phyloP scores from a whole-genome alignment of 2,888 invertebrate species.

The Synergus itoensis region DNA sequence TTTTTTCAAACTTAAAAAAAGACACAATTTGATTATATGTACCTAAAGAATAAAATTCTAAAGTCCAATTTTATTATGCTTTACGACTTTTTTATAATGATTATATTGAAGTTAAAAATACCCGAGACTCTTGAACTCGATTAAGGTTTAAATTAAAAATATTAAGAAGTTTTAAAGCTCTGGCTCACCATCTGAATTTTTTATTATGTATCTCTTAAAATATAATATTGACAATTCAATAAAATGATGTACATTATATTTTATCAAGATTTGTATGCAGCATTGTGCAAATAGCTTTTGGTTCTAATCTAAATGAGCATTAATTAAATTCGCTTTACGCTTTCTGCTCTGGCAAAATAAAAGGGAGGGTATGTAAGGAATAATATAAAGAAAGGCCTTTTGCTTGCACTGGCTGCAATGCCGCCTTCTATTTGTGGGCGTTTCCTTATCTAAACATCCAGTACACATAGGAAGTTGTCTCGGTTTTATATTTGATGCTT shows the following conservation, averaged over 20 bases:
- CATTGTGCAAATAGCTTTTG: neutral
- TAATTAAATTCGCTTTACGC: conserved; percentile 10
- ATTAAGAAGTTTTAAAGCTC: neutral
- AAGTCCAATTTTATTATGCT: neutral
- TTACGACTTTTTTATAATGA: too few species aligned
- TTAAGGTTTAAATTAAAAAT: neutral
- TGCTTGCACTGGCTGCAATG: neutral
- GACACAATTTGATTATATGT: too few species aligned
- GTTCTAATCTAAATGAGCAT: conserved; percentile 17
- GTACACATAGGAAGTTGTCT: conserved; percentile 7
- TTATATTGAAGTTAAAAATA: neutral
- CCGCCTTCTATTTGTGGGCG: conserved; percentile 25
- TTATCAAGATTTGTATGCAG: neutral
- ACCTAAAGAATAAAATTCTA: too few species aligned
- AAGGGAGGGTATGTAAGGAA: neutral
- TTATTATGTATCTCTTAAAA: neutral
- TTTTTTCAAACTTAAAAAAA: neutral
- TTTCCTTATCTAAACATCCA: conserved; percentile 37
- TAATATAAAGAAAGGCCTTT: neutral
- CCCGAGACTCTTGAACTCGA: neutral
- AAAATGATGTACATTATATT: neutral
- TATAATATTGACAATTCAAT: neutral
- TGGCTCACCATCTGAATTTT: neutral
- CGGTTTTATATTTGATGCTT: neutral
- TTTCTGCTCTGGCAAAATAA: conserved; percentile 1